Percentiles rank a stretch among this genome's conserved stretches.
Evolutionary conservation across 1,140 invertebrate species (phyloP).

Genomic region (Nasonia giraulti): DNA sequence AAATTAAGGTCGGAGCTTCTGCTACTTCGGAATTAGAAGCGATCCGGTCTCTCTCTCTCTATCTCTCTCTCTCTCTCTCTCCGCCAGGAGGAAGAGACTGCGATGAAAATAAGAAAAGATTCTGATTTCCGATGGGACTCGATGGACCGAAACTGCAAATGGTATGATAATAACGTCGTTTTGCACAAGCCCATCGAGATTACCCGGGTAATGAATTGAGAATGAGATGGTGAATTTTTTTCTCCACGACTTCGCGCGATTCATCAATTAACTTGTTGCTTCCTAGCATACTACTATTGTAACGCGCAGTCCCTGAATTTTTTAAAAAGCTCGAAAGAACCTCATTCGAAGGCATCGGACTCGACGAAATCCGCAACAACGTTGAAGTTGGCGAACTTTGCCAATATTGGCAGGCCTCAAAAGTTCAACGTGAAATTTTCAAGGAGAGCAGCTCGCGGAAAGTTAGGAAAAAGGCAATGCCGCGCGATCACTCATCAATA

Average conservation of each 20-base stretch:
- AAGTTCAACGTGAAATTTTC: neutral
- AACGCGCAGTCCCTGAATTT: neutral
- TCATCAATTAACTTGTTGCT: constrained; percentile 1
- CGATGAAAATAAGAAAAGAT: constrained; percentile 14
- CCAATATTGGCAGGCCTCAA: neutral
- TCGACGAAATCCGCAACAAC: neutral
- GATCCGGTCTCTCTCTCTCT: neutral
- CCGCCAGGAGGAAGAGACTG: neutral
- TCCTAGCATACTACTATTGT: neutral
- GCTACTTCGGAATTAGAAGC: constrained; percentile 37
- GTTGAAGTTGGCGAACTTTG: neutral
- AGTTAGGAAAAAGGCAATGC: constrained; percentile 14
- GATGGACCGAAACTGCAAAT: constrained; percentile 31
- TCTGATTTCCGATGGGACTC: constrained; percentile 28
- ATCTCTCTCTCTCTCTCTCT: no score
- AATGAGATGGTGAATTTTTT: neutral
- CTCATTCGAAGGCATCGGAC: neutral
- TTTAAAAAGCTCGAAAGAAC: neutral
- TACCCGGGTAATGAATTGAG: neutral
- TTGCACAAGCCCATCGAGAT: neutral
- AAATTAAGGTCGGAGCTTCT: constrained; percentile 41
- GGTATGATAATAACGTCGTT: constrained; percentile 35
- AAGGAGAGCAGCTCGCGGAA: neutral
- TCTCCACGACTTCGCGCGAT: neutral
- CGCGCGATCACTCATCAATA: constrained; percentile 39